Conservation (phyloP, 30 jellyfish, hydroid and myxozoan species). For the Aurelia aurita region DNA sequence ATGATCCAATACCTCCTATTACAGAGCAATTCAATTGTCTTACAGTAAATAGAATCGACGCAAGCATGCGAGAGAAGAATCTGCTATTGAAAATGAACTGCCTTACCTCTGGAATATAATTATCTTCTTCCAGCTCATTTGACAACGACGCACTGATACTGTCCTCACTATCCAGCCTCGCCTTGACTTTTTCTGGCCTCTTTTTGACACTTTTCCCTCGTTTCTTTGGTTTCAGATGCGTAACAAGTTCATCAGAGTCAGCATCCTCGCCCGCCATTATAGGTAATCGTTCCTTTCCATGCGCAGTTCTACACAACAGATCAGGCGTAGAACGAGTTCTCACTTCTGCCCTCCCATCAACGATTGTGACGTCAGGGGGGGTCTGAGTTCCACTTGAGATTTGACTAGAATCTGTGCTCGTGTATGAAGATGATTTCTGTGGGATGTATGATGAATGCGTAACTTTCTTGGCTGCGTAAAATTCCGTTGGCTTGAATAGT, state of each 20-base stretch:
- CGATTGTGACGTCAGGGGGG: constrained; percentile 71
- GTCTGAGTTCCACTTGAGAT: constrained; percentile 51
- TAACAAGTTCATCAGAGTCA: constrained; percentile 55
- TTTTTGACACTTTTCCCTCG: constrained; percentile 2
- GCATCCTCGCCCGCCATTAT: background rate
- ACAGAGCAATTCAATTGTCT: too few relatives aligned
- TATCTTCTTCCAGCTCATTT: constrained; percentile 75
- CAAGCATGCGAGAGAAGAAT: too few relatives aligned
- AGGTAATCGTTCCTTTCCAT: background rate
- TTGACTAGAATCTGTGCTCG: constrained; percentile 3
- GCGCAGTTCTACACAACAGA: constrained; percentile 17
- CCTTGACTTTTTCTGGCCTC: background rate
- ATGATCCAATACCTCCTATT: too few relatives aligned
- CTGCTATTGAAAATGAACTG: too few relatives aligned
- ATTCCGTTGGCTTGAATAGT: constrained; percentile 52
- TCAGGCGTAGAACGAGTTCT: constrained; percentile 37
- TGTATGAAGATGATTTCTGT: background rate
- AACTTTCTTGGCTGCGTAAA: constrained; percentile 51
- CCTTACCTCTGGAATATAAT: constrained; percentile 80
- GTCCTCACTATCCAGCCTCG: constrained; percentile 29
- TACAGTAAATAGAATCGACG: too few relatives aligned
- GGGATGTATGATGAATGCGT: constrained; percentile 7
- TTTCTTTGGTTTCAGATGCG: constrained; percentile 50
- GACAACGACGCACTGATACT: constrained; percentile 30
- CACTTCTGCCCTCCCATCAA: background rate